Conservation (phyloP, 2,797 vertebrate genomes). For the Meriones psammophilus region DNA sequence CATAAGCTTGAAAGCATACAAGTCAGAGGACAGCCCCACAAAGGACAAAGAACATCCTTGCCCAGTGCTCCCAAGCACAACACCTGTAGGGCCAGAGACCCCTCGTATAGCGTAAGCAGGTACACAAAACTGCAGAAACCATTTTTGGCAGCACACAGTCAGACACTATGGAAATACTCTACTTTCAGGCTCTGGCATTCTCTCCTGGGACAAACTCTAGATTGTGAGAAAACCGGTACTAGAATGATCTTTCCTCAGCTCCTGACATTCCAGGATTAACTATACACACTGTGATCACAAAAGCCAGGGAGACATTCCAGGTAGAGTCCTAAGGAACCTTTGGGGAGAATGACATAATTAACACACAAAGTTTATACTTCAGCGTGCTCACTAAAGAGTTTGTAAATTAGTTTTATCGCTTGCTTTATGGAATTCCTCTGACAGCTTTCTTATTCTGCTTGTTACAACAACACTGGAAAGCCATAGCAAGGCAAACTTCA, state of each 20-base stretch:
- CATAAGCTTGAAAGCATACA: not conserved
- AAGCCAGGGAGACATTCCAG: not conserved
- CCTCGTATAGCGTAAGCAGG: not conserved
- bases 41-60: not conserved
- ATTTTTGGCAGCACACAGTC: not conserved
- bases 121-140: not conserved
- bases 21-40: not conserved
- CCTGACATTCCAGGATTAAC: not conserved
- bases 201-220: not conserved
- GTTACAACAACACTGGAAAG: not conserved
- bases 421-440: conserved; percentile 24
- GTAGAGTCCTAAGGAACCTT: not conserved
- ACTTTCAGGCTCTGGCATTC: conserved; percentile 1
- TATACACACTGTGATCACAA: not conserved
- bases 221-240: not conserved
- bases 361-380: conserved; percentile 13
- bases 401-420: conserved; percentile 7
- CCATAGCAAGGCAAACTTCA: not conserved
- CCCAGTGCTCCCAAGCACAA: not conserved
- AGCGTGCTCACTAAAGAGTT: not conserved
- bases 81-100: not conserved
- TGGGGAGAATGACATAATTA: conserved; percentile 32
- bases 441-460: not conserved
- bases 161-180: not conserved
- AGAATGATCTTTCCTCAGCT: not conserved